Evolutionary conservation across 2,797 vertebrate species (phyloP).

Genomic region (Myripristis murdjan): DNA sequence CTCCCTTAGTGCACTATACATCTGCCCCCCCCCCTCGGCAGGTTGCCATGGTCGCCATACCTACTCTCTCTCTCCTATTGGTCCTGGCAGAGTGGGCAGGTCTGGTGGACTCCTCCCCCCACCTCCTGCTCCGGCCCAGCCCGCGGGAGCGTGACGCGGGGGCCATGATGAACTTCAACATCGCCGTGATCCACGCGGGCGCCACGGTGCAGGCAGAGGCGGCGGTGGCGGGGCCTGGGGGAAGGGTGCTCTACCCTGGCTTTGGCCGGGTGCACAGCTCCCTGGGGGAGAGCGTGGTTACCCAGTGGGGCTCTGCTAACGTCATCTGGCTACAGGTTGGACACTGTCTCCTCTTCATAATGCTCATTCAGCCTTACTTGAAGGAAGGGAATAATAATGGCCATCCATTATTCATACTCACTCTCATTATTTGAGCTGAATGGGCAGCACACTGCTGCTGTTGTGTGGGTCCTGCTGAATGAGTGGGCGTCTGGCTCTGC

Average conservation of each 20-base stretch:
- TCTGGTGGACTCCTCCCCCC: constrained; percentile 90
- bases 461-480: constrained; percentile 46
- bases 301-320: constrained; percentile 88
- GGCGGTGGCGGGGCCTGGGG: constrained; percentile 81
- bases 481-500: constrained; percentile 40
- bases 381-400: constrained; percentile 67
- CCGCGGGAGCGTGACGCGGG: constrained; percentile 88
- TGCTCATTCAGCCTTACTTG: constrained; percentile 64
- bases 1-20: constrained; percentile 81
- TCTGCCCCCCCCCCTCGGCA: constrained; percentile 84
- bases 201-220: constrained; percentile 83
- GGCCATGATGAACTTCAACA: constrained; percentile 93
- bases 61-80: constrained; percentile 89
- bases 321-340: constrained; percentile 91
- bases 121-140: constrained; percentile 89
- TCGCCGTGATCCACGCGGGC: constrained; percentile 90
- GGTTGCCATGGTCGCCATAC: constrained; percentile 89
- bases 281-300: constrained; percentile 88
- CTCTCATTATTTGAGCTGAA: constrained; percentile 84
- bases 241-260: constrained; percentile 85
- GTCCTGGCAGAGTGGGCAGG: constrained; percentile 89
- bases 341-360: constrained; percentile 54
- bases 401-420: constrained; percentile 79
- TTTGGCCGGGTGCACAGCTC: constrained; percentile 87
- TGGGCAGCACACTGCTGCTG: constrained; percentile 67